Conservation (phyloP, 64 coral and sea anemone species). For the Catalaphyllia jardinei region DNA sequence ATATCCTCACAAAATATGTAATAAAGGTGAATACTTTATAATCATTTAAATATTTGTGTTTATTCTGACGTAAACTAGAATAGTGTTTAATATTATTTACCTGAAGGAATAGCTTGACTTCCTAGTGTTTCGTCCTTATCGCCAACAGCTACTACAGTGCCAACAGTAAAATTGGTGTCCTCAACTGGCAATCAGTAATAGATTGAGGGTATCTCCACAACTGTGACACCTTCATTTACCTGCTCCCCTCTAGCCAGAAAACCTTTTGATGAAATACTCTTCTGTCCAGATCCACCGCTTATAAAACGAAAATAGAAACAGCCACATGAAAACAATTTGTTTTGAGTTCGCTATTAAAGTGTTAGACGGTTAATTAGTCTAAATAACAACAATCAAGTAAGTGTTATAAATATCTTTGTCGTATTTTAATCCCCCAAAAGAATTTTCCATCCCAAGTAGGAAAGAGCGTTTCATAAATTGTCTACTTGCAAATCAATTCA, state of each 20-base stretch:
- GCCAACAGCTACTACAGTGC: slow-evolving; percentile 32
- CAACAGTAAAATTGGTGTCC: slow-evolving; percentile 47
- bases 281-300: slow-evolving; percentile 7
- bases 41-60: too few relatives aligned
- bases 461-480: too few relatives aligned
- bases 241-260: slow-evolving; percentile 53
- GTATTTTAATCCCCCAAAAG: too few relatives aligned
- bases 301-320: not conserved
- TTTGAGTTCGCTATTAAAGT: too few relatives aligned
- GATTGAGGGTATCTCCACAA: slow-evolving; percentile 27
- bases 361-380: too few relatives aligned
- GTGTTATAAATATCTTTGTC: too few relatives aligned
- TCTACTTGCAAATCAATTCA: too few relatives aligned
- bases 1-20: too few relatives aligned
- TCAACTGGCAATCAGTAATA: slow-evolving; percentile 52
- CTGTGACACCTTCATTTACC: slow-evolving; percentile 48
- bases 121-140: slow-evolving; percentile 7
- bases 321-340: too few relatives aligned
- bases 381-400: too few relatives aligned
- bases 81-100: not conserved
- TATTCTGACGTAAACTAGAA: not conserved
- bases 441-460: too few relatives aligned
- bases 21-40: too few relatives aligned
- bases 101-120: not conserved
- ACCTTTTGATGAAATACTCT: slow-evolving; percentile 7